Evolutionary conservation across 2,113 vertebrate genomes (phyloP), one percentile per base, ranked within the genome.

Genomic region (Esox niger): DNA sequence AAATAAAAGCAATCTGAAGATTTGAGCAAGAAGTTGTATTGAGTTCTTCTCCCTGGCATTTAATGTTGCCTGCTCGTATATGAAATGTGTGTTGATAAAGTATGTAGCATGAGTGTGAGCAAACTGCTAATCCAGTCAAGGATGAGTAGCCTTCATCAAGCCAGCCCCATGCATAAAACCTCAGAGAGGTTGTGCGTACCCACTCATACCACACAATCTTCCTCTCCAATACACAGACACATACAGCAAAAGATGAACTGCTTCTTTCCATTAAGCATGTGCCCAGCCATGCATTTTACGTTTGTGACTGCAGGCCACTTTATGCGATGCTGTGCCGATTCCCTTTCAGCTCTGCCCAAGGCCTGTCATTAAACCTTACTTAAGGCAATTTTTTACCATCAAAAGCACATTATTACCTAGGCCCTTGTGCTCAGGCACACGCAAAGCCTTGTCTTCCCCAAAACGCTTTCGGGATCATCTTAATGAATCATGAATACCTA

Each of bases 401-500:
- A n/a, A n/a, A n/a, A n/a, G n/a, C n/a, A n/a, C n/a, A n/a, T n/a
- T n/a, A n/a, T n/a, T n/a, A n/a, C n/a, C n/a, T n/a, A n/a, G n/a
- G n/a, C n/a, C n/a, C n/a, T n/a, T n/a, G n/a, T n/a, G n/a, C n/a
- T n/a, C n/a, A n/a, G n/a, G n/a, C n/a, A n/a, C 27, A 54, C 32
- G 70, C 60, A 58, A 38, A 26, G 30, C 73, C 21, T 62, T 69
- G 69, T 64, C 60, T 17, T 58, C 66, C 74, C 75, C 61, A 79
- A 74, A 75, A 75, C 74, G 77, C 73, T 68, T 47, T 5, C 7
- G 77, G 79, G 70, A 80, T 79, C 43, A 29, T 68, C 74, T 76
- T 83, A 81, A 83, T 78, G 74, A 76, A 17, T 23, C 4, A 60
- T n/a, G 20, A 32, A 8, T 69, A 79, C 79, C 79, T 84, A 83